Percentiles rank a stretch among this genome's conserved stretches.
Conservation (phyloP, 23 tunicate genomes). For the Styela clava region DNA sequence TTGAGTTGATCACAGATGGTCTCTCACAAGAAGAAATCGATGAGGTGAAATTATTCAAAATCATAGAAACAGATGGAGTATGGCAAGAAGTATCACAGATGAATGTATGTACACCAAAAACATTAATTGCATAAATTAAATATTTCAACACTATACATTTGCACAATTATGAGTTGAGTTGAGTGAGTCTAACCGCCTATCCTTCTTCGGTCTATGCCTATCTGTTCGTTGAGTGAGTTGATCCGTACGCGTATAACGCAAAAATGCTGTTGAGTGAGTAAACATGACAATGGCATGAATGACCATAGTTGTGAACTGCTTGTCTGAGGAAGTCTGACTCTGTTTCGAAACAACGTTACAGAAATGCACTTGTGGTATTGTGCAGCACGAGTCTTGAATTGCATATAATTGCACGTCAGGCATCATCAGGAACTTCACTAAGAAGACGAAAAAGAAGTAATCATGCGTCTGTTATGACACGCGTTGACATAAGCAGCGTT, state of each 20-base stretch:
- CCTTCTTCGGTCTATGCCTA: too few species aligned
- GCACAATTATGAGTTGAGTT: too few species aligned
- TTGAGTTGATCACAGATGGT: background rate
- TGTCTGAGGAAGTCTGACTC: too few species aligned
- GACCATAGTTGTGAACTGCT: too few species aligned
- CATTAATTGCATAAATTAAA: background rate
- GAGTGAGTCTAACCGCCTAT: too few species aligned
- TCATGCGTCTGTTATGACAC: background rate
- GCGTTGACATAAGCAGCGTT: background rate
- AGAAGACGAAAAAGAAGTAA: slow-evolving; percentile 4
- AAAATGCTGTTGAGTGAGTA: too few species aligned
- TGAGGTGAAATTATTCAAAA: background rate
- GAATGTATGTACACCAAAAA: background rate
- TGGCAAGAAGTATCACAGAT: background rate
- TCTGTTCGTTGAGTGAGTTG: too few species aligned
- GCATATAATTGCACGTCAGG: background rate
- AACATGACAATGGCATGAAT: too few species aligned
- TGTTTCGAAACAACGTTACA: too few species aligned
- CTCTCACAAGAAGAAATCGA: background rate
- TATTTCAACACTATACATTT: background rate
- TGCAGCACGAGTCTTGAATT: too few species aligned
- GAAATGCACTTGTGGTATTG: too few species aligned
- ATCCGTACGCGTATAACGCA: too few species aligned
- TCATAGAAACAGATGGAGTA: background rate
- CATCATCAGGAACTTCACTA: background rate